phyloP scores from a whole-genome alignment of 2,113 vertebrate species.

The Mastomys coucha region DNA sequence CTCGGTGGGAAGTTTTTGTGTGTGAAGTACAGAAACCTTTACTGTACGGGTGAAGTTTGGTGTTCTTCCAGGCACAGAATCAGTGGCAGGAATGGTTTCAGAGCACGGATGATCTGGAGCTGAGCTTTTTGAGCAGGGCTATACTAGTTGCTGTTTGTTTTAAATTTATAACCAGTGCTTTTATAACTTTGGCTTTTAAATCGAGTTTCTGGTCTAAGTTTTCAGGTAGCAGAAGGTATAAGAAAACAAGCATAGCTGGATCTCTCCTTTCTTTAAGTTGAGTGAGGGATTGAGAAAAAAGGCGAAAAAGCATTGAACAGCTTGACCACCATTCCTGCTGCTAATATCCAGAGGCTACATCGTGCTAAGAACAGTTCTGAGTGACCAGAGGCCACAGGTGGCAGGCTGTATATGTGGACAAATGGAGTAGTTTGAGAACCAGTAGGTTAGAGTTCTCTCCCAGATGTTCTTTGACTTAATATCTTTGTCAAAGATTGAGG shows the following conservation, averaged over 20 bases:
- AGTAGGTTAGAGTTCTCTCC: neutral
- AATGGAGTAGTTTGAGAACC: neutral
- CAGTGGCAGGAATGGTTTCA: neutral
- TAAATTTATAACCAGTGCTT: neutral
- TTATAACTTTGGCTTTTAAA: neutral
- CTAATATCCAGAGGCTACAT: neutral
- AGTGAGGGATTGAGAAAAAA: neutral
- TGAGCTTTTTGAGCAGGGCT: neutral
- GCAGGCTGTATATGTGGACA: neutral
- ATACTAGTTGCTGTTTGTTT: neutral
- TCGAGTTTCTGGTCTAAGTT: neutral
- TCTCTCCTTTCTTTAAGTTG: neutral
- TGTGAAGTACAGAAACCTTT: neutral
- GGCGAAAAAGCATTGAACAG: too few relatives aligned
- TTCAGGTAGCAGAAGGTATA: neutral
- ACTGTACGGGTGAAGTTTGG: neutral
- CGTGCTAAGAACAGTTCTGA: neutral
- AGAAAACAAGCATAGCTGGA: neutral
- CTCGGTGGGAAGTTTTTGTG: neutral
- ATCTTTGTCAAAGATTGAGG: neutral
- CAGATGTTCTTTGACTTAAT: neutral
- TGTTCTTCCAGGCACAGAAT: neutral
- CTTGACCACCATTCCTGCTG: neutral
- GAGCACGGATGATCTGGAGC: neutral
- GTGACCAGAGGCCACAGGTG: neutral